Evolutionary conservation across 2,888 invertebrate species (phyloP), one percentile per base, ranked within the genome.

Genomic region (Volucella inanis): DNA sequence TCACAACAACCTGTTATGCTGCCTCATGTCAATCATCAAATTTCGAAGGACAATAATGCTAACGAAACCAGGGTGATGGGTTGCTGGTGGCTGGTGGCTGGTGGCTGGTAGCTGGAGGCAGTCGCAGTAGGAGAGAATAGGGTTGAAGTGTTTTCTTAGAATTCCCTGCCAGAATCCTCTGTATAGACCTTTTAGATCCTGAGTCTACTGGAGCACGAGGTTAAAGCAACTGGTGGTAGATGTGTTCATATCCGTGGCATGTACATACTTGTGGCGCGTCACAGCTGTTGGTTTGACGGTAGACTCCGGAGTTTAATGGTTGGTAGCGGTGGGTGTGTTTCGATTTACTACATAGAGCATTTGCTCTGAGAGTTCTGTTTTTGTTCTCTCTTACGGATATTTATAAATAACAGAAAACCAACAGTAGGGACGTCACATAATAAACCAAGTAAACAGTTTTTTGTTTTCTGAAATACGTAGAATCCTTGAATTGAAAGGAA

Each of bases 161-260:
- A 41, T 39, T 43, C 45, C 39, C 31, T 43, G 11, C 11, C 11
- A 76, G 38, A 10, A 22, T 22, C 41, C 39, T 12, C 50, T 49
- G 11, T 55, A 15, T 15, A 38, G 39, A 54, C 62, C 47, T 22
- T 57, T 49, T 45, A 67, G 67, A 74, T 67, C 12, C 18, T 70
- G n/a, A 74, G 78, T 54, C 64, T 22, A n/a, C 9, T 45, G 47
- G 31, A 4, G 59, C 65, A 84, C 71, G 80, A 71, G 80, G 75
- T 49, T 38, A 70, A 70, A 65, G 70, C 84, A 84, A 84, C 80
- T 76, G 80, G 80, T 84, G 84, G 75, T 79, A 79, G 61, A 3
- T 18, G 9, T 39, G 31, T 6, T 31, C 4, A 6, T 31, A 31
- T 31, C 31, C 31, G 31, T 6, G 6, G 31, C 31, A 4, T 31